Evolutionary conservation across 2,797 vertebrate genomes (phyloP), one percentile per base, ranked within the genome.

Genomic region (Neostethus bicornis): DNA sequence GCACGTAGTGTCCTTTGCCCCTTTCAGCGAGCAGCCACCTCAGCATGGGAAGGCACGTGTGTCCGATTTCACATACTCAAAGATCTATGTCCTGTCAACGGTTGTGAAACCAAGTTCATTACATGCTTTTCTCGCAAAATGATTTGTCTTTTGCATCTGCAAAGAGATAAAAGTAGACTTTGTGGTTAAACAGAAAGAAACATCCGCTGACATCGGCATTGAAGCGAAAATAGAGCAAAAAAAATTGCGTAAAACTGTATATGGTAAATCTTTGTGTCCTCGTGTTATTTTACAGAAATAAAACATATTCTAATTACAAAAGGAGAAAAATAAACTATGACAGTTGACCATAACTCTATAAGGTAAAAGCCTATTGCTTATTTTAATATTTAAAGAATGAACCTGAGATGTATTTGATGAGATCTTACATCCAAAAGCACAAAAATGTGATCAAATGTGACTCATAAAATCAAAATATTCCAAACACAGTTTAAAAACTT

Each of bases 1-100:
- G 48, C 89, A 90, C 86, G 87, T 90, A 81, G 13, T 35, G 44
- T 56, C 41, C 75, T 68, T 88, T 81, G 75, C 83, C 79, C 58
- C 54, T 45, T 69, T 60, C 8, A 63, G 24, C 1, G 2, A 9
- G 48, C 45, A 16, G 26, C 50, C 68, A 57, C 26, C 53, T 56
- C 50, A 39, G 47, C 61, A 75, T 73, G 80, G 61, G 76, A 84
- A 80, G 64, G 32, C 51, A 65, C 48, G 20, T 62, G 43, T 70
- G 73, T 72, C 39, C 24, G 25, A 19, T 51, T 83, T 83, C 78
- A 73, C 75, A 79, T 45, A 9, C 46, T 46, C 37, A 25, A 21
- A 58, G 32, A 60, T 14, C 29, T 11, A 32, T 21, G 51, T 25
- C 29, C 31, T 25, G 13, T 70, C 32, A 38, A 57, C 19, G 29